A percentile compares a stretch with the other conserved stretches of the same genome.
phyloP scores from a whole-genome alignment of 1,140 invertebrate genomes.

The Zaprionus taronus region DNA sequence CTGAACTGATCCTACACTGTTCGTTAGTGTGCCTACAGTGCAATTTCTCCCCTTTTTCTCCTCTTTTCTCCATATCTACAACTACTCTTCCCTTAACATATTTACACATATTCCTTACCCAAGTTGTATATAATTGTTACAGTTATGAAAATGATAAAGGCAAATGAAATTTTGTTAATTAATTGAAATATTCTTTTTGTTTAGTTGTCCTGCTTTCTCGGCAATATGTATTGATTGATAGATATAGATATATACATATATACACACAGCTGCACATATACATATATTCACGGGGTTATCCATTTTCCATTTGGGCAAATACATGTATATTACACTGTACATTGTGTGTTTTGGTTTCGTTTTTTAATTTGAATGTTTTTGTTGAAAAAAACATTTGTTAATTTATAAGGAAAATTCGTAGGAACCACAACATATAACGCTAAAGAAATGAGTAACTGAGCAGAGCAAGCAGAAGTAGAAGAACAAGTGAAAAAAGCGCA shows the following conservation, averaged over 20 bases:
- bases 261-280: conserved; percentile 26
- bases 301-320: conserved; percentile 30
- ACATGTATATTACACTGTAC: conserved; percentile 35
- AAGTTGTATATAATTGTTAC: conserved; percentile 4
- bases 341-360: conserved; percentile 5
- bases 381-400: conserved; percentile 48
- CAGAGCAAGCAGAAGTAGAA: conserved; percentile 62
- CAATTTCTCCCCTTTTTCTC: not conserved
- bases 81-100: not conserved
- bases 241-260: conserved; percentile 12
- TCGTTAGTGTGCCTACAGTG: not conserved
- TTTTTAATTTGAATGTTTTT: conserved; percentile 54
- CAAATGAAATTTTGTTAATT: conserved; percentile 24
- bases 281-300: conserved; percentile 56
- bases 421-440: conserved; percentile 68
- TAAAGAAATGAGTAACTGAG: conserved; percentile 41
- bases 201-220: conserved; percentile 83
- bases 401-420: conserved; percentile 66
- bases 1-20: not conserved
- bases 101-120: not conserved
- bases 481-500: conserved; percentile 31
- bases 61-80: not conserved
- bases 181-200: conserved; percentile 40
- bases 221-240: conserved; percentile 64
- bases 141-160: conserved; percentile 20